A percentile compares a stretch with the other conserved stretches of the same genome.
Evolutionary conservation across 2,888 invertebrate species (phyloP).

Genomic region (Ormyrus nitidulus): DNA sequence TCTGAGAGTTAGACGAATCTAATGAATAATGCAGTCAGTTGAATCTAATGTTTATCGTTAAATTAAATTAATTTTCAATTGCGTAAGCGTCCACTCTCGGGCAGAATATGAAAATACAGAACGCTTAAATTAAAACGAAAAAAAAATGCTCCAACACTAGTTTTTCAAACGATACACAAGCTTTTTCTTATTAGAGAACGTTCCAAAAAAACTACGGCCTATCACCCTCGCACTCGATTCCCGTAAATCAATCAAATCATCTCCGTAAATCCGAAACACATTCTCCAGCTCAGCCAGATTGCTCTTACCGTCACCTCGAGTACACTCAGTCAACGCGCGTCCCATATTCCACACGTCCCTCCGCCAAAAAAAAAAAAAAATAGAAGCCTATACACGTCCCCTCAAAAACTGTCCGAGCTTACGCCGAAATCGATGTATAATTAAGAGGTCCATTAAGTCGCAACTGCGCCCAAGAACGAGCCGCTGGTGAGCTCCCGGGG

Average conservation of each 20-base stretch:
- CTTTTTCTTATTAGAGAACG: no score
- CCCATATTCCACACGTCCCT: not conserved
- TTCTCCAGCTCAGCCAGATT: slow-evolving; percentile 26
- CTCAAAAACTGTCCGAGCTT: not conserved
- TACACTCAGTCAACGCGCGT: not conserved
- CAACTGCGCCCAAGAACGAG: not conserved
- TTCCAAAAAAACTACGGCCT: no score
- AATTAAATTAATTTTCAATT: no score
- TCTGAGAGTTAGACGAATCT: no score
- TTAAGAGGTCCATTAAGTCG: slow-evolving; percentile 51
- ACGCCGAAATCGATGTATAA: slow-evolving; percentile 50
- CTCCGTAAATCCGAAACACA: slow-evolving; percentile 30
- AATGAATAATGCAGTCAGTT: no score
- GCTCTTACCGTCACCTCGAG: slow-evolving; percentile 25
- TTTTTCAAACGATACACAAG: no score
- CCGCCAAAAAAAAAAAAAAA: not conserved
- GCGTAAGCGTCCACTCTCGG: no score
- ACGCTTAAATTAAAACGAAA: no score
- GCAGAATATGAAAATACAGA: no score
- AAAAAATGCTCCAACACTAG: no score
- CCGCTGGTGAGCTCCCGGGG: slow-evolving; percentile 24
- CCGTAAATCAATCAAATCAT: slow-evolving; percentile 29
- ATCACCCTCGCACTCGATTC: no score
- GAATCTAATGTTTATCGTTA: no score
- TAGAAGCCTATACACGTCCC: not conserved